Evolutionary conservation across 2,113 vertebrate species (phyloP).

Genomic region (Megaceryle maxima): DNA sequence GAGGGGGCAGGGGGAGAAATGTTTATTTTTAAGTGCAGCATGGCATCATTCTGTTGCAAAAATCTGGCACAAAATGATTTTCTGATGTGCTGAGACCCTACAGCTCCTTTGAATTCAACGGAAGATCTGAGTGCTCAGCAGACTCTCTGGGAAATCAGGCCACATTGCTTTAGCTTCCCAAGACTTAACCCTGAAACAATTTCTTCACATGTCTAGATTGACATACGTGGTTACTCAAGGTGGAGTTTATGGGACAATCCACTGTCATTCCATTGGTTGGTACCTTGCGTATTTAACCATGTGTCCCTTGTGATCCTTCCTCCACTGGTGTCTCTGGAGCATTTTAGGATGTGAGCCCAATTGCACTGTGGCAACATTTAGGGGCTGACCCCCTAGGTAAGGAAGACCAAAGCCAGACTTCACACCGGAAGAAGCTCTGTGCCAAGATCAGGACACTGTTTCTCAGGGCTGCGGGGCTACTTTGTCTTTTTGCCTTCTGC

Average conservation of each 20-base stretch:
- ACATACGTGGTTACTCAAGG: not conserved
- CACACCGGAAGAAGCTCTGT: not conserved
- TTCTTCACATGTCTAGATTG: not conserved
- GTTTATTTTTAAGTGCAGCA: slow-evolving; percentile 57
- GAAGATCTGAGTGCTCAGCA: not conserved
- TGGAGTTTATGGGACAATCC: not conserved
- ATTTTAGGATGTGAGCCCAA: not conserved
- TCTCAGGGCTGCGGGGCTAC: not conserved
- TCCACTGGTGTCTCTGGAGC: not conserved
- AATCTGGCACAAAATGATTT: slow-evolving; percentile 44
- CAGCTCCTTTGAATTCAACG: slow-evolving; percentile 51
- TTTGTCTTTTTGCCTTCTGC: not conserved
- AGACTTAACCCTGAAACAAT: not conserved
- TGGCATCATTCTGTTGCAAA: slow-evolving; percentile 64
- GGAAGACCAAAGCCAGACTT: not conserved
- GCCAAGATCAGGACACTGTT: not conserved
- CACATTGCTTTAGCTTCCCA: not conserved
- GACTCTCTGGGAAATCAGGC: slow-evolving; percentile 15
- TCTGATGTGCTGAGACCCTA: slow-evolving; percentile 16
- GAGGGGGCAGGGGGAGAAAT: not conserved
- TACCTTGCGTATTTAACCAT: not conserved
- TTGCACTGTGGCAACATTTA: not conserved
- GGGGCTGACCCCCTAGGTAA: not conserved
- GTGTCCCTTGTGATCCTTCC: not conserved
- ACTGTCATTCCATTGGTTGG: rapidly evolving